Evolutionary conservation across 2,113 vertebrate species (phyloP), one percentile per base, ranked within the genome.

Genomic region (Corvus cornix): DNA sequence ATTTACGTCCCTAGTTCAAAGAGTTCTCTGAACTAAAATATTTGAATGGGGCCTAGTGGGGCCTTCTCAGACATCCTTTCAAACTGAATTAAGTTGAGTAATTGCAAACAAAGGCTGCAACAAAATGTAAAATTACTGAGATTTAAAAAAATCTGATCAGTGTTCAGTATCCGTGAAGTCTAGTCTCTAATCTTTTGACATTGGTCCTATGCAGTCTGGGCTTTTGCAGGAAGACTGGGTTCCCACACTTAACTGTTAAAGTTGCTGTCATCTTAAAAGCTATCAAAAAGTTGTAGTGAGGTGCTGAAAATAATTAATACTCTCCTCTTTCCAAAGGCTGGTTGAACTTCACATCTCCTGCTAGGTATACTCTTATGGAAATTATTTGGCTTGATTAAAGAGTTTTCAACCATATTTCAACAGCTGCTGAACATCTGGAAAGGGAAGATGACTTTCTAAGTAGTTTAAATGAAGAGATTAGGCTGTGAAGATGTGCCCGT

Each of bases 141-240:
- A 56, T 49, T 74, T 59, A 8, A 6, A 3, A 20, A 68, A 68
- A 55, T n/a, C 13, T 52, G 8, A 30, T 43, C 0, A 1, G 2
- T 0, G 1, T 53, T 79, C 39, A 56, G n/a, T 28, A 35, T 41
- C n/a, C 8, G 9, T 64, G 53, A 72, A 62, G 43, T 44, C 33
- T 59, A 30, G 14, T 39, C 23, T 92, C 41, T 77, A 11, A 68
- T 30, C 8, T 53, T 68, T 85, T 73, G 41, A n/a, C 16, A 37
- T n/a, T 39, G 33, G 9, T 53, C 33, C n/a, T 76, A 10, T 28
- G 24, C 12, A n/a, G 17, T 26, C 63, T 27, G 30, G n/a, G 21
- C 30, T 93, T 83, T 75, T 79, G 28, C 18, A 60, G 43, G 17
- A 64, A 33, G 48, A 11, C 39, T 72, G 24, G 13, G 11, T 84